phyloP scores from a whole-genome alignment of 2,113 vertebrate genomes.

The Chaetops frenatus region DNA sequence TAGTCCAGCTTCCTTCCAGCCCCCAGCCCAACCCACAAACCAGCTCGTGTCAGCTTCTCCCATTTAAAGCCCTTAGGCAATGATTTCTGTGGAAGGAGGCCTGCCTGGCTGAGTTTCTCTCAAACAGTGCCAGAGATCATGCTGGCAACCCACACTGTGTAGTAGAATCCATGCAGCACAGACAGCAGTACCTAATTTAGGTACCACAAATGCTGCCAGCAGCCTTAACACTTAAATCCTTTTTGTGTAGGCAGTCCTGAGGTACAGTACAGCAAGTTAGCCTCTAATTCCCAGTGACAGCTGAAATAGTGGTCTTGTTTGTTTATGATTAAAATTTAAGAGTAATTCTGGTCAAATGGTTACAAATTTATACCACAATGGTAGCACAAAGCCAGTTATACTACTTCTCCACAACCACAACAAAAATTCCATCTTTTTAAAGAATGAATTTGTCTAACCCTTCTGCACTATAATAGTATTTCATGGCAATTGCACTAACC shows the following conservation, averaged over 20 bases:
- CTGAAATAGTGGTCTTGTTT: not conserved
- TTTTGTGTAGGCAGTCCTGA: not conserved
- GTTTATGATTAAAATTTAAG: not conserved
- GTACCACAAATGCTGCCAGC: not conserved
- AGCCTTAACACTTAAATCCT: not conserved
- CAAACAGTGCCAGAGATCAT: not conserved
- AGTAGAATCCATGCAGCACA: not conserved
- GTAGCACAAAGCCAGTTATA: not conserved
- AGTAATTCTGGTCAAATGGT: not conserved
- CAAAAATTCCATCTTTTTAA: not conserved
- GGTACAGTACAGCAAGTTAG: not conserved
- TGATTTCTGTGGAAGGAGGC: rapidly evolving
- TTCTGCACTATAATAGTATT: not conserved
- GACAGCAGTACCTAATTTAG: not conserved
- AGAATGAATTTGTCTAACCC: not conserved
- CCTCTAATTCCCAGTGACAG: not conserved
- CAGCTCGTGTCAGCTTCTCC: not conserved
- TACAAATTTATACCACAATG: not conserved
- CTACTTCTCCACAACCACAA: not conserved
- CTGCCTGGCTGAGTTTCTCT: not conserved
- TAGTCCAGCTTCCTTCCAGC: not conserved
- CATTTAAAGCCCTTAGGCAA: not conserved
- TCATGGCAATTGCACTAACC: not conserved
- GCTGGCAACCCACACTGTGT: not conserved
- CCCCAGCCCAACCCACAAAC: not conserved